Evolutionary conservation across 2,888 invertebrate species (phyloP), one percentile per base, ranked within the genome.

Genomic region (Priocnemis perturbator): DNA sequence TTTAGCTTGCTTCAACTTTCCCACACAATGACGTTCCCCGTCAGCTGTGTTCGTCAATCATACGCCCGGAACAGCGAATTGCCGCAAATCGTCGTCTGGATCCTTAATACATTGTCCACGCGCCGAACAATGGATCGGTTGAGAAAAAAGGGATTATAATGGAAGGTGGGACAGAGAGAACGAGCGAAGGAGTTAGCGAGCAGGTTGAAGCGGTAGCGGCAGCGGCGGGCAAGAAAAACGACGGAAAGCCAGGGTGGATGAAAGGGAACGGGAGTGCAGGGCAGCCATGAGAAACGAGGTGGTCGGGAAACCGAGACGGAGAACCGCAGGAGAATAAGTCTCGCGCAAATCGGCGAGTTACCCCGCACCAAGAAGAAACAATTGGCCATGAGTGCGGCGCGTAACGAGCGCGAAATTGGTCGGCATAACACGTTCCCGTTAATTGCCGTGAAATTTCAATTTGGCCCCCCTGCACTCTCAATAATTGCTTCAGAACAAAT

Each of bases 331-430:
- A 21, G 17, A 48, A 61, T 63, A 57, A 59, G 67, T 37, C 37
- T 11, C 14, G 37, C 47, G 67, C 64, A 61, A 74, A 74, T 71
- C 65, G 75, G 50, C 60, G 47, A 69, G 52, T 71, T 69, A 65
- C 61, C 58, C 67, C 67, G 55, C 53, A 52, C 26, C 76, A 60
- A 63, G 50, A 45, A 63, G 73, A 67, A 79, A 76, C 79, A 76
- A 79, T 69, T 73, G 72, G 57, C 23, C 26, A 52, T 55, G 57
- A 62, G 14, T 45, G 62, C 56, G 60, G 19, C 62, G 68, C 67
- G 68, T 70, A 79, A 76, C 62, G 73, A 74, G 69, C 68, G 79
- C 65, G 69, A 77, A 79, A 72, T 72, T 76, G 67, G 60, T 60
- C 53, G 52, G 48, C 30, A 71, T 67, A 69, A 74, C 70, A 53